Evolutionary conservation across 2,888 invertebrate genomes (phyloP), one percentile per base, ranked within the genome.

Genomic region (Ctena decussata): DNA sequence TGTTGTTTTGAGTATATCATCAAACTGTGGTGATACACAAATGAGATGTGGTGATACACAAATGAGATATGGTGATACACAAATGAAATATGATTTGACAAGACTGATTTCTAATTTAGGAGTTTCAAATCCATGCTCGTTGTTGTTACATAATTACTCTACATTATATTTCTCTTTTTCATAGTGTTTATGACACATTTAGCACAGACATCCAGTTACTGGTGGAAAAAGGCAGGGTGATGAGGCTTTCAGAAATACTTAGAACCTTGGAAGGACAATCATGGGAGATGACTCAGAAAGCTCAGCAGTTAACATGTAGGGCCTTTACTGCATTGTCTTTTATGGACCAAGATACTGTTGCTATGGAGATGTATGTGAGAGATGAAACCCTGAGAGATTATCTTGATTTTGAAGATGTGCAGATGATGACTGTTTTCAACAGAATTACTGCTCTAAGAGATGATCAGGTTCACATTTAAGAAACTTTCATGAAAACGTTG

Each of bases 381-480:
- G 73, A 27, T 39, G 18, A 65, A 18, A 32, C 30, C 35, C 2
- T 77, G n/a, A 37, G 44, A 41, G 77, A 65, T 3, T 49, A 72
- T 11, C 39, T 80, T 11, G 39, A 37, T 18, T 32, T 57, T 35
- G 73, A 41, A 6, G 44, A 80, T 12, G 11, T 5, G 18, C 72
- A 65, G 24, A 72, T 41, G 35, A 44, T 82, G 49, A 82, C 84
- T 1, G 35, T 79, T 5, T 87, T 85, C 32, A 87, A 87, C 75
- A 84, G 84, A 77, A 73, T 87, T 12, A 87, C 87, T 24, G 74
- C 82, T 18, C 80, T 85, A 3, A 57, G 75, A 6, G 80, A 82
- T 75, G 32, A 65, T 35, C 80, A 84, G 74, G 87, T 87, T n/a
- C n/a, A n/a, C n/a, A n/a, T n/a, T n/a, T n/a, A n/a, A n/a, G n/a